These are phyloP conservation scores for Acanthosepion lycidas DNA, from an alignment of 2,888 invertebrate genomes.

Conservation along the genomic window DNA sequence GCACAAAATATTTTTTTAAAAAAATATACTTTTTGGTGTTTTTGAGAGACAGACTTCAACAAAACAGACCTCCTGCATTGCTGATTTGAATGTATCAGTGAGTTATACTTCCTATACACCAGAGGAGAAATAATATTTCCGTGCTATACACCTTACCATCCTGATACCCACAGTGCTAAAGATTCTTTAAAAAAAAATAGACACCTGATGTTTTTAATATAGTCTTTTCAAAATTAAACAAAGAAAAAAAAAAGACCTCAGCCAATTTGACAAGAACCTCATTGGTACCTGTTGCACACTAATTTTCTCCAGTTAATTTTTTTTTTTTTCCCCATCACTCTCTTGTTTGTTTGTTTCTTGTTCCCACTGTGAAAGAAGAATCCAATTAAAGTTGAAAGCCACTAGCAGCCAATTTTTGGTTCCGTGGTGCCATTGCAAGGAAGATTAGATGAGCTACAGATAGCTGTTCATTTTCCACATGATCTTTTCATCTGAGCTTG, in stretches of 20 bases:
- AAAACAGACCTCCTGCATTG: not conserved
- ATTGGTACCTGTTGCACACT: constrained; percentile 11
- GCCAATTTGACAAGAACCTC: not conserved
- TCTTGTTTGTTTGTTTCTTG: not conserved
- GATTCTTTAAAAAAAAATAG: not conserved
- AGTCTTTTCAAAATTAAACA: constrained; percentile 7
- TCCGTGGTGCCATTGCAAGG: not conserved
- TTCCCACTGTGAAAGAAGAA: not conserved
- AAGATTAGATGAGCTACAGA: not conserved
- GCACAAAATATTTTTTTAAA: not conserved
- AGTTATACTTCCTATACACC: not conserved
- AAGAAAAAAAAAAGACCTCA: not conserved
- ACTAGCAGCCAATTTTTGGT: not conserved
- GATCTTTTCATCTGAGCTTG: not conserved
- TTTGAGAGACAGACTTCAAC: not conserved
- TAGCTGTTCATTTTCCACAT: not conserved
- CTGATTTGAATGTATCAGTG: not conserved
- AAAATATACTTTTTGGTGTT: not conserved
- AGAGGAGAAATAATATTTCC: not conserved
- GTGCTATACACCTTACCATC: not conserved
- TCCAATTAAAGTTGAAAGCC: not conserved
- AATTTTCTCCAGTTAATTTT: not conserved
- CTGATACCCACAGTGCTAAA: not conserved
- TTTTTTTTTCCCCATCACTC: not conserved
- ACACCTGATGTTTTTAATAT: constrained; percentile 33